Conservation (phyloP, 2,797 vertebrate species). For the Cynopterus sphinx region DNA sequence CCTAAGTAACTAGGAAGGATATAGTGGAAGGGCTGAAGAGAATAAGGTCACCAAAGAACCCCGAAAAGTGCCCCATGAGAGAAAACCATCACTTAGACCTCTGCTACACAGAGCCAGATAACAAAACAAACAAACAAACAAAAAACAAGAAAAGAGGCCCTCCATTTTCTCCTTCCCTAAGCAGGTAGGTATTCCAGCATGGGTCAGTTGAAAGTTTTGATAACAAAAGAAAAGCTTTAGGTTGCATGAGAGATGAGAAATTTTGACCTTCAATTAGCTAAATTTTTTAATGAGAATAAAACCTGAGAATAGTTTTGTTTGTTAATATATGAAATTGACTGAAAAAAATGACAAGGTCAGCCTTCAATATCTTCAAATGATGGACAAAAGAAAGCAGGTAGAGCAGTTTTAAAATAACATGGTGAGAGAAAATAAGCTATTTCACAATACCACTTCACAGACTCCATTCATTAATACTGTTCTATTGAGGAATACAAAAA, state of each 20-base stretch:
- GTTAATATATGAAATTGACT: not conserved
- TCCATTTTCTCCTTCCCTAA: too few relatives aligned
- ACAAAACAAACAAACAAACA: not conserved
- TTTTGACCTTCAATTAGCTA: not conserved
- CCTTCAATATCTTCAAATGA: not conserved
- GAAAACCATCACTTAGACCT: not conserved
- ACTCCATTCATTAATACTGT: not conserved
- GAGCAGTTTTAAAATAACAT: not conserved
- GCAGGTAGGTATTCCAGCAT: rapidly evolving
- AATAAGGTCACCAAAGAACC: not conserved
- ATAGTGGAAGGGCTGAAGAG: not conserved
- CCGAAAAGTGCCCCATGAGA: not conserved
- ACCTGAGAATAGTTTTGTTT: not conserved
- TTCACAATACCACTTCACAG: not conserved
- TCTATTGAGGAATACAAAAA: not conserved
- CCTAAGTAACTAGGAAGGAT: not conserved
- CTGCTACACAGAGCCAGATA: not conserved
- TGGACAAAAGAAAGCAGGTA: not conserved
- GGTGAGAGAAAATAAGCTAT: not conserved
- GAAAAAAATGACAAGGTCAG: not conserved
- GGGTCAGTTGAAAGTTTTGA: not conserved
- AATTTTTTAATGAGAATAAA: not conserved
- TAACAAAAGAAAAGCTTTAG: not conserved
- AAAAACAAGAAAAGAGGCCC: not conserved
- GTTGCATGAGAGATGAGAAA: not conserved